These are phyloP conservation scores for Troides oblongomaculatus DNA, from an alignment of 2,888 invertebrate species.

Conservation along the genomic window DNA sequence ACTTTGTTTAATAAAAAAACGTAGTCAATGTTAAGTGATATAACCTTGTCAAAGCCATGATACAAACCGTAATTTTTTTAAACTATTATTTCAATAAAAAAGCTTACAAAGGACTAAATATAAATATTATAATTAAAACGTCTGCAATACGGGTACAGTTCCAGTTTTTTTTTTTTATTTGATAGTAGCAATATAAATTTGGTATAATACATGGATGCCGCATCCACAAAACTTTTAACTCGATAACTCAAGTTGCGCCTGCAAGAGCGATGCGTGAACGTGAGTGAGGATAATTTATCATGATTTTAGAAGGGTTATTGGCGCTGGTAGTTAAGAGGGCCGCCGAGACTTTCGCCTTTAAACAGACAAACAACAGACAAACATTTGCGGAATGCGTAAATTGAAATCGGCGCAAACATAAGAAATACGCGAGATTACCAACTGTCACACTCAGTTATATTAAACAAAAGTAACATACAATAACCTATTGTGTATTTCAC, in stretches of 20 bases:
- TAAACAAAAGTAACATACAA: not conserved
- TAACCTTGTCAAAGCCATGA: too few species aligned
- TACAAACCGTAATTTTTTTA: too few species aligned
- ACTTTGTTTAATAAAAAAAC: too few species aligned
- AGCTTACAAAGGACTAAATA: too few species aligned
- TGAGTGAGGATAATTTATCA: constrained; percentile 78
- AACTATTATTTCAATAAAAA: too few species aligned
- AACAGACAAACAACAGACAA: constrained; percentile 4
- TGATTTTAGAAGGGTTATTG: constrained; percentile 76
- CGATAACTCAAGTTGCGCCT: constrained; percentile 47
- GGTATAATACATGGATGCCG: constrained; percentile 34
- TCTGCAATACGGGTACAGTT: too few species aligned
- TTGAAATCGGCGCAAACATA: constrained; percentile 13
- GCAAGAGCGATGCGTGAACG: constrained; percentile 57
- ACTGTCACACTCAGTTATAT: not conserved
- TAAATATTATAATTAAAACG: too few species aligned
- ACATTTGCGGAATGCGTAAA: constrained; percentile 14
- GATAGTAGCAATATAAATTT: not conserved
- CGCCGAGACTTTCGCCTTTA: constrained; percentile 34
- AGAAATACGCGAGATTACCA: not conserved
- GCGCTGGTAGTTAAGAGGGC: constrained; percentile 64
- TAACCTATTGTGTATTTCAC: not conserved
- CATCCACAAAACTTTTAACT: constrained; percentile 44
- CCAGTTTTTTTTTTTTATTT: not conserved
- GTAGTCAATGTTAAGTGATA: too few species aligned